Percentiles rank a stretch among this genome's conserved stretches.
Evolutionary conservation across 2,113 vertebrate genomes (phyloP).

Genomic region (Rafetus swinhoei): DNA sequence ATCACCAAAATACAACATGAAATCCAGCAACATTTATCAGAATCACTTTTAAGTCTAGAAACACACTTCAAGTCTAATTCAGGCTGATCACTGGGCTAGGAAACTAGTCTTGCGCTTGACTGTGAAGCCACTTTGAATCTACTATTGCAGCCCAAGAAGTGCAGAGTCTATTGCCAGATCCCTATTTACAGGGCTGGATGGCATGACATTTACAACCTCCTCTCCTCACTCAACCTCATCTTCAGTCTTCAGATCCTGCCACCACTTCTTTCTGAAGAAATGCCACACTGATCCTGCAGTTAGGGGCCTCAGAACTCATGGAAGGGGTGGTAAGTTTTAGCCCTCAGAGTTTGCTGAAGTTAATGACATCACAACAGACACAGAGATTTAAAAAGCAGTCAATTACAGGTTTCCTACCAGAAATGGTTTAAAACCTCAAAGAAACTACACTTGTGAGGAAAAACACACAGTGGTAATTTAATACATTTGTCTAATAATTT

Average conservation of each 20-base stretch:
- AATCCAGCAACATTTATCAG: neutral
- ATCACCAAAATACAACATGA: neutral
- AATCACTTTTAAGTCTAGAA: neutral
- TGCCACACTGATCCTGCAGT: fast-evolving
- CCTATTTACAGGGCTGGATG: neutral
- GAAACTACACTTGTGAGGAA: neutral
- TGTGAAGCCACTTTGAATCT: fast-evolving
- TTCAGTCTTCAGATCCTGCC: neutral
- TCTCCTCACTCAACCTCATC: neutral
- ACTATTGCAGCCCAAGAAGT: neutral
- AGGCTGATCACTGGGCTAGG: neutral
- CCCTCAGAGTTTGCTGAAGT: neutral
- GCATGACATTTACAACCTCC: neutral
- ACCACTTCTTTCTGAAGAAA: fast-evolving
- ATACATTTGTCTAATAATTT: neutral
- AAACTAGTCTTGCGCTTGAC: fast-evolving
- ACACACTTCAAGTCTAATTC: neutral
- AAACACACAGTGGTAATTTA: neutral
- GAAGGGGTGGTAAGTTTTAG: neutral
- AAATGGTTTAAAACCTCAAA: neutral
- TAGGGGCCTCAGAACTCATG: neutral
- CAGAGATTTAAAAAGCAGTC: neutral
- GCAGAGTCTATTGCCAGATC: fast-evolving
- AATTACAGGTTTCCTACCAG: fast-evolving
- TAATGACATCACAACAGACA: neutral